Base-by-base conservation (phyloP, 2,113 vertebrate species). In the Datnioides undecimradiatus region DNA sequence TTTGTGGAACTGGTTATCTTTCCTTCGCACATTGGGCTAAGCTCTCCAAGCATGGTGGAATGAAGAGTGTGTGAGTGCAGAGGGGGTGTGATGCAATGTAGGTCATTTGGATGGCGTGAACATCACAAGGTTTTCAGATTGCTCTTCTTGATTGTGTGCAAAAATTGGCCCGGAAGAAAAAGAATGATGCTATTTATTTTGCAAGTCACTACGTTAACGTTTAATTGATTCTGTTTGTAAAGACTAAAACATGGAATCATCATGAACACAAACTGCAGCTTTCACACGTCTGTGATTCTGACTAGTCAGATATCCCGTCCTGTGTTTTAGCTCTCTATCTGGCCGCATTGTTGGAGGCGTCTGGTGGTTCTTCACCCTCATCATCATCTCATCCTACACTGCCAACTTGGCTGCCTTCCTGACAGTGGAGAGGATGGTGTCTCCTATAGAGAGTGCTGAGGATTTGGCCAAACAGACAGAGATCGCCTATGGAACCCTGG, bases 281-380 rank as follows among this genome's bases (percentile, higher is more conserved):
- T 57, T 36, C 9, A 1, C 41, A 46, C 38, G 12, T n/a, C 14
- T 54, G 13, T 49, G 23, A 38, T 48, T 69, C 8, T 41, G 51
- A 68, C 65, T 17, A 21, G 12, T 13, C 19, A 36, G 60, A 58
- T 49, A 40, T 69, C 43, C 17, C 73, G 21, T 52, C 36, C 57
- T 55, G 8, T n/a, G 1, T 76, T 90, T 71, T 83, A 99, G 98
- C 92, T 99, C 98, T 67, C 96, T 99, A 57, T 99, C 98, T 0
- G 98, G 98, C 52, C 97, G 98, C 25, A 99, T 99, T 31, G 98
- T 99, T 0, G 98, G 98, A 57, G 98, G 98, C 0, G 98, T 99
- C 85, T 99, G 98, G 98, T 99, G 98, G 98, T 99, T 99, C 95
- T 99, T 99, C 94, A 99, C 98, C 75, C 94, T 99, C 90, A 99